Evolutionary conservation across 2,888 invertebrate species (phyloP), one percentile per base, ranked within the genome.

Genomic region (Habroteleia sp.): DNA sequence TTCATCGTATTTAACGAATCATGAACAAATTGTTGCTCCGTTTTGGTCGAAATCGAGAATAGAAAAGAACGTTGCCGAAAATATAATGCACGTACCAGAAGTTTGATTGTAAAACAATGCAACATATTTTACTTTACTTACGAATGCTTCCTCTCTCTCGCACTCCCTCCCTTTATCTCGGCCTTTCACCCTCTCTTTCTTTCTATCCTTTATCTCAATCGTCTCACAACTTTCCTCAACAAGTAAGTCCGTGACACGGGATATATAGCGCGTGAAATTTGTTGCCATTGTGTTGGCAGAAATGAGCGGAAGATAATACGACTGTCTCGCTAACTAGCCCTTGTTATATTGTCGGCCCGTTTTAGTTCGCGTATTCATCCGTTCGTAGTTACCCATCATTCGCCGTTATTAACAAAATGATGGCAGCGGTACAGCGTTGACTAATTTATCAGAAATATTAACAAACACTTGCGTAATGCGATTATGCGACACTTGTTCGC

Each of bases 231-330:
- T 69, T 74, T 69, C 69, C 56, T 69, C 68, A 44, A 63, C 69
- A 69, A 74, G 65, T 63, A 58, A 56, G 54, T 63, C 65, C 73
- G 74, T 77, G 77, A 76, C 77, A 76, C 80, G 75, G 79, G 81
- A 83, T 84, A 84, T 82, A 83, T 80, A 82, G 83, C 81, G 83
- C 83, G 81, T 84, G 82, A 86, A 87, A 87, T 86, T 87, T 87
- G 87, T 84, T 84, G 79, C 83, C 82, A 87, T 87, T 87, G 87
- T 87, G 81, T 80, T 68, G 79, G 75, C 78, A 82, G 82, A 83
- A 85, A 82, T 82, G 82, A 80, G 81, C 81, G 82, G 82, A 81
- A 84, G 82, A 80, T 85, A 85, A 85, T 85, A 83, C 85, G 80
- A 77, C 80, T 79, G 77, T 79, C 78, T 77, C 80, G 79, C 86